Base-by-base conservation (phyloP, 2,113 vertebrate species). In the Bettongia penicillata region DNA sequence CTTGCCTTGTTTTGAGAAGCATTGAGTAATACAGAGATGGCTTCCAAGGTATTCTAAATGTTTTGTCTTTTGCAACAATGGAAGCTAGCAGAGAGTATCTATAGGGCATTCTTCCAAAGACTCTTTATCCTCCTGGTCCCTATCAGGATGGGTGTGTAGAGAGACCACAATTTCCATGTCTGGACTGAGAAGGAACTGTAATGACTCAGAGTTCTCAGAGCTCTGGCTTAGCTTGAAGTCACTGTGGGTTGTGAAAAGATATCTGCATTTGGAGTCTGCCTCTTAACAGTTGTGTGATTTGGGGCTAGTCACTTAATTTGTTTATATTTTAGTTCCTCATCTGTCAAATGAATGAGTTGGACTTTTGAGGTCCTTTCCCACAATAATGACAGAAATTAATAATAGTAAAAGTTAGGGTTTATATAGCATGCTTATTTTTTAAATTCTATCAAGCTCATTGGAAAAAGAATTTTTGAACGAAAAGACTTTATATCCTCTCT, bases 11-110 rank as follows among this genome's bases (percentile, higher is more conserved):
- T 98, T 98, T 97, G 97, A 97, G 96, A 98, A 96, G 94, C 96
- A 55, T 91, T 90, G 97, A 97, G 97, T 98, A 98, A 98, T 97
- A 96, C 91, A 93, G 96, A 99, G 98, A 98, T 98, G 95, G 98
- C 98, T 99, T 99, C 99, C 99, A 99, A 99, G 99, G 99, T 98
- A 99, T 99, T 99, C 99, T 99, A 97, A 98, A 99, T 99, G 99
- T 99, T 99, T 99, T 99, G 99, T 99, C 99, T 99, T 98, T 96
- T 96, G 96, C 96, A 97, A n/a, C 49, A 93, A 97, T 96, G 95
- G 97, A 96, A 98, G 97, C 0, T 89, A 96, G 94, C 84, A 91
- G 93, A 91, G 93, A 97, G 98, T 97, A 97, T 95, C 97, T 97
- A 95, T 93, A 93, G 89, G 97, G 98, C 96, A 90, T 31, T 77